Evolutionary conservation across 1,140 invertebrate genomes (phyloP), one percentile per base, ranked within the genome.

Genomic region (Medauroidea extradentata): DNA sequence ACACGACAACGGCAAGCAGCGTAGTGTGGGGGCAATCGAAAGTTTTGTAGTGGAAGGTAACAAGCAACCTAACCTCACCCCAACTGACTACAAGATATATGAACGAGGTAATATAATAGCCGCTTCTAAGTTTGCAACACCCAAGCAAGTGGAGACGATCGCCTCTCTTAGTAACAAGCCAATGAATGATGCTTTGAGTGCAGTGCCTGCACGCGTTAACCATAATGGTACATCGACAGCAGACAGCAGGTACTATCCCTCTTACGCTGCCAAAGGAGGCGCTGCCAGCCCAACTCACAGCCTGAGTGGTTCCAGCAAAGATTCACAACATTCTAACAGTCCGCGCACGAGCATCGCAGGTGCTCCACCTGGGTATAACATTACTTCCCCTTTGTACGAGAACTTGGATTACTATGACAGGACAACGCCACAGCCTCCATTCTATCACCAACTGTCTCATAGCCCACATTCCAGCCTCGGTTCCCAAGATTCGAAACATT

Each of bases 331-430:
- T 50, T 78, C 85, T 19, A 81, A 83, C 53, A 85, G 82, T 72
- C 84, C 84, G 55, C 76, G 84, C 66, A 77, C 78, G 9, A 79
- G 77, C 63, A 64, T 79, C 38, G 71, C 69, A 14, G 69, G 68
- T 23, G 67, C 43, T 46, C 50, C 50, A 14, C 65, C 66, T 13
- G 54, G 34, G 11, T 75, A 74, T 49, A 75, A 70, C 65, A 70
- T 11, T 7, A 34, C 68, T 57, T 81, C 80, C 50, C 87, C 83
- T 25, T 85, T 91, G 21, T 91, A 91, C 71, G 89, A 91, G 72
- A 91, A 92, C 73, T 80, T 91, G 41, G 87, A 90, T 60, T 89
- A 88, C 72, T 90, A 89, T 75, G 76, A 79, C 11, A 68, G 75
- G 13, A 65, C 38, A 46, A 75, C 76, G 5, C 71, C 74, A 13